Base-by-base conservation (phyloP, 2,888 invertebrate genomes). In the Hyles lineata region DNA sequence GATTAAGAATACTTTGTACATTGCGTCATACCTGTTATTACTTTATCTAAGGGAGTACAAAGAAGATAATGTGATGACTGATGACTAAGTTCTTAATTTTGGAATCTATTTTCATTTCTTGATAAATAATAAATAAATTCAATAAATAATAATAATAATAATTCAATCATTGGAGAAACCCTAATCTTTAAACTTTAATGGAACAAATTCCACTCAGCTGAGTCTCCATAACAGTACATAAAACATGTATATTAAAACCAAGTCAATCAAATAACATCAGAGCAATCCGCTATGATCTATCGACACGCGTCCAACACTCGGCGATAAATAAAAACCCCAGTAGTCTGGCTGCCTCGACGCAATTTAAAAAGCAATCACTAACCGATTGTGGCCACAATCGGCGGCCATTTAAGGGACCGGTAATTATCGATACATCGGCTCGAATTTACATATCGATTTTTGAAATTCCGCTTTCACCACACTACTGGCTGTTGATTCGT, bases 361-460 rank as follows among this genome's bases (percentile, higher is more conserved):
- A 91, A 92, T 92, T 93, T 92, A 90, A 92, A 90, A 92, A 91
- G 89, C 84, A 93, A 92, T 92, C 90, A 90, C 87, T 88, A 85
- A 86, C 87, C 83, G 86, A 86, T 84, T 88, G 89, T 87, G 84
- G 85, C 83, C 86, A 81, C 87, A 88, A 86, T 89, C 85, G 83
- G 82, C 87, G 87, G 89, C 90, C 90, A 89, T 90, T 87, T 89
- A 92, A 89, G 90, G 91, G 89, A 89, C 85, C 88, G 82, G 85
- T 90, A 90, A 90, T 92, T 91, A 90, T 90, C 88, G 89, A 89
- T 87, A 86, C 85, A 84, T 84, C 83, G 82, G 78, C 55, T 72
- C 77, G 76, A 83, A 89, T 91, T 91, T 90, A 88, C 89, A 89
- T 90, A 89, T 88, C 85, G 85, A 87, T 87, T 87, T 88, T 82